These are phyloP conservation scores for Callipepla californica DNA, from an alignment of 2,113 vertebrate species.

Conservation along the genomic window DNA sequence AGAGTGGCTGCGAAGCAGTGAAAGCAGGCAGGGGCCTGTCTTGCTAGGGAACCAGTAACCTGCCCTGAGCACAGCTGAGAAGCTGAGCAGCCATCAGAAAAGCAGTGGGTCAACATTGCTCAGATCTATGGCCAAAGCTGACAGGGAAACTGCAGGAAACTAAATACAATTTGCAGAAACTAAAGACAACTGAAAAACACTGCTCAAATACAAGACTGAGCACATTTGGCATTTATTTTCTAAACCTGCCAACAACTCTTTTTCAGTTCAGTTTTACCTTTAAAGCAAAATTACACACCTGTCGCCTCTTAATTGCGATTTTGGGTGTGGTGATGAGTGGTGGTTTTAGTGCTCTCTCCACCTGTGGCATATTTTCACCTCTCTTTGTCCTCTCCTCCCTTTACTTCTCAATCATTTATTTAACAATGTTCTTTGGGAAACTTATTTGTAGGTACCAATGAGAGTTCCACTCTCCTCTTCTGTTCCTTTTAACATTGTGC, in stretches of 20 bases:
- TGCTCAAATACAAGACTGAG: conserved; percentile 30
- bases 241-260: conserved; percentile 17
- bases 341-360: not conserved
- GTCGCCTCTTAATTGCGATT: not conserved
- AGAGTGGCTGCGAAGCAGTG: conserved; percentile 46
- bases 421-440: not conserved
- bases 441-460: not conserved
- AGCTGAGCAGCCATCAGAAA: not conserved
- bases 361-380: not conserved
- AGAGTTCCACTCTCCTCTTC: not conserved
- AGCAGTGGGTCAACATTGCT: conserved; percentile 19
- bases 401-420: not conserved
- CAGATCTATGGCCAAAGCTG: not conserved
- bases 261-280: not conserved
- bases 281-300: conserved; percentile 23
- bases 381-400: not conserved
- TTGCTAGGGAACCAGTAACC: conserved; percentile 29
- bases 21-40: conserved; percentile 16
- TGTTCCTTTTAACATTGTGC: not conserved
- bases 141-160: not conserved
- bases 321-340: not conserved
- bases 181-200: conserved; percentile 29
- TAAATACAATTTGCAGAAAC: conserved; percentile 14
- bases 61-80: conserved; percentile 1
- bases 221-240: conserved; percentile 8